A percentile compares a stretch with the other conserved stretches of the same genome.
These are phyloP conservation scores for Strix aluco DNA, from an alignment of 2,113 vertebrate species.

Conservation along the genomic window DNA sequence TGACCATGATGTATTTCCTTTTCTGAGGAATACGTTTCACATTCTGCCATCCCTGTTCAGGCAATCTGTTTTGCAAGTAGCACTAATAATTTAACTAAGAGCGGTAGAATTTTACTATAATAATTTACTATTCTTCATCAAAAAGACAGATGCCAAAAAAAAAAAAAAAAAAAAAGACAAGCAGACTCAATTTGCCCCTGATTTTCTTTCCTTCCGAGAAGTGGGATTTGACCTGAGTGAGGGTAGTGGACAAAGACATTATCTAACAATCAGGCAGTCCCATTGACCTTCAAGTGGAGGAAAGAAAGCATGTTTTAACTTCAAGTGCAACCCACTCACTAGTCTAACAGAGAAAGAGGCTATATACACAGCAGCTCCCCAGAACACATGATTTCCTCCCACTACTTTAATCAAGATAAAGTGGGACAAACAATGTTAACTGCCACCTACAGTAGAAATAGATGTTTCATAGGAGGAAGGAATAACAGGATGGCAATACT, in stretches of 20 bases:
- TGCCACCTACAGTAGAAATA: conserved; percentile 30
- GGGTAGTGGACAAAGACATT: neutral
- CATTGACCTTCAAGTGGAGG: conserved; percentile 42
- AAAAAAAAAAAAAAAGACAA: no score
- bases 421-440: conserved; percentile 51
- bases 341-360: conserved; percentile 6
- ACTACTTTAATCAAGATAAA: conserved; percentile 45
- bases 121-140: neutral
- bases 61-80: neutral
- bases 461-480: conserved; percentile 7
- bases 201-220: neutral
- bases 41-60: neutral
- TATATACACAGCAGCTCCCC: neutral
- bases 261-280: neutral
- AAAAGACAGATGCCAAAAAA: neutral
- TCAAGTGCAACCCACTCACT: conserved; percentile 21
- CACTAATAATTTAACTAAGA: neutral
- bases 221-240: neutral
- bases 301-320: conserved; percentile 11
- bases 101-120: neutral
- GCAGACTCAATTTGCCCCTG: neutral
- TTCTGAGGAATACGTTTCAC: neutral
- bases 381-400: conserved; percentile 47
- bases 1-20: neutral
- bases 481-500: neutral